phyloP scores from a whole-genome alignment of 2,888 invertebrate genomes.

The Matsumyia berberina region DNA sequence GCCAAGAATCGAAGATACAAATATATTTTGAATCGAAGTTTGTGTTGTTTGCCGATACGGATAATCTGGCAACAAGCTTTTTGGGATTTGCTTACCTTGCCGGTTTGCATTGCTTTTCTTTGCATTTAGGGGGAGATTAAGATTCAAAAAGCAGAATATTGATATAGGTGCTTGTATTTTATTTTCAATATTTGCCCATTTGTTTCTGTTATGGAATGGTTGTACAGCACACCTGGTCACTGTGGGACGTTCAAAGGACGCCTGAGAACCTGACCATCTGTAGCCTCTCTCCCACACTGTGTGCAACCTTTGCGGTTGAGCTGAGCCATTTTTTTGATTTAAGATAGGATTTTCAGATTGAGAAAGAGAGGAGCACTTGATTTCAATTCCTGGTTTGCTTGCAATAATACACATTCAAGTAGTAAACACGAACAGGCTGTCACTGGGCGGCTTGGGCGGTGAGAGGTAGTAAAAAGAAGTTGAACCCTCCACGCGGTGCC shows the following conservation, averaged over 20 bases:
- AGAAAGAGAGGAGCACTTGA: too few relatives aligned
- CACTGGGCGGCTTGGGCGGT: too few relatives aligned
- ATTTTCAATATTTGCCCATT: conserved; percentile 62
- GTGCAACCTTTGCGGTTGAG: conserved; percentile 2
- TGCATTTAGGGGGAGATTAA: conserved; percentile 61
- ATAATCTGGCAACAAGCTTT: conserved; percentile 70
- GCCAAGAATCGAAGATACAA: conserved; percentile 48
- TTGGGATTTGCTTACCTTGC: conserved; percentile 68
- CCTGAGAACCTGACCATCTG: neutral
- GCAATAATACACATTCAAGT: too few relatives aligned
- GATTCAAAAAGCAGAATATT: conserved; percentile 71
- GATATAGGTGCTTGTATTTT: conserved; percentile 55
- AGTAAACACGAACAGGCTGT: too few relatives aligned
- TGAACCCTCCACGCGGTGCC: too few relatives aligned
- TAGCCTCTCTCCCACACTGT: neutral
- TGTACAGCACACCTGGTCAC: conserved; percentile 35
- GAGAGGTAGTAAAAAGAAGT: too few relatives aligned
- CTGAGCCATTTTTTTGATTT: neutral
- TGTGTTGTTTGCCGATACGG: conserved; percentile 68
- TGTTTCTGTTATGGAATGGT: conserved; percentile 33
- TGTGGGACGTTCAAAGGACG: neutral
- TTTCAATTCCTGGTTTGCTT: too few relatives aligned
- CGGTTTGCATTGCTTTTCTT: conserved; percentile 58
- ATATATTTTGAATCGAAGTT: conserved; percentile 50
- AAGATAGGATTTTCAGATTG: conserved; percentile 7